Base-by-base conservation (phyloP, 2,113 vertebrate genomes). In the Anser brachyrhynchus region DNA sequence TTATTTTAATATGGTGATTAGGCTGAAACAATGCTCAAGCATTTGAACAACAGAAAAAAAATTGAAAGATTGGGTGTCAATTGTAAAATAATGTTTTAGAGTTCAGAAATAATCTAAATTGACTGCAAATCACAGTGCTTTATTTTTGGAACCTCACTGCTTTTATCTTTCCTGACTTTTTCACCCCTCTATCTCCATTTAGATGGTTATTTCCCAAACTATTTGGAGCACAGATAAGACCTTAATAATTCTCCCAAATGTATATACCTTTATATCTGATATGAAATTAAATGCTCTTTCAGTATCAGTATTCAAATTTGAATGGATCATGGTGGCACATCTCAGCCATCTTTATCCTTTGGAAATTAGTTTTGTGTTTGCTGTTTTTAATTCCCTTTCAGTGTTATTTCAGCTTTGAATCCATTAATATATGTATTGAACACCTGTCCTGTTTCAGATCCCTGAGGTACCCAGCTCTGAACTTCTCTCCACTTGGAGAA, bases 341-440 rank as follows among this genome's bases (percentile, higher is more conserved):
- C 58, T 90, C 61, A 52, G 35, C 65, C 39, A 11, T 85, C 58
- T 75, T 94, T 96, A 33, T 81, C 39, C 59, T 88, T 84, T 61
- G 26, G 49, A 95, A 84, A 86, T 80, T 2, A 90, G 33, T 78
- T 91, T 65, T 78, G 12, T 81, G 21, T 52, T 93, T 51, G 43
- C 82, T 65, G 59, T 16, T 91, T 95, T 92, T 65, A 54, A 54
- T 85, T 92, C 79, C 69, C 74, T 94, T 93, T 44, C 43, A 54
- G 51, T 52, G 57, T 74, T 52, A 65, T 90, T 93, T 93, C 61
- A 70, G 58, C 76, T 79, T 82, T 82, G 70, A 96, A 93, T 51
- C 49, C 82, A 95, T 96, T 97, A 96, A 93, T 95, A 65, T 62
- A 28, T 28, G 29, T 96, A 96, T 95, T 96, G 97, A 97, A 93